These are phyloP conservation scores for Agrypnus murinus DNA, from an alignment of 2,888 invertebrate genomes.

Conservation along the genomic window DNA sequence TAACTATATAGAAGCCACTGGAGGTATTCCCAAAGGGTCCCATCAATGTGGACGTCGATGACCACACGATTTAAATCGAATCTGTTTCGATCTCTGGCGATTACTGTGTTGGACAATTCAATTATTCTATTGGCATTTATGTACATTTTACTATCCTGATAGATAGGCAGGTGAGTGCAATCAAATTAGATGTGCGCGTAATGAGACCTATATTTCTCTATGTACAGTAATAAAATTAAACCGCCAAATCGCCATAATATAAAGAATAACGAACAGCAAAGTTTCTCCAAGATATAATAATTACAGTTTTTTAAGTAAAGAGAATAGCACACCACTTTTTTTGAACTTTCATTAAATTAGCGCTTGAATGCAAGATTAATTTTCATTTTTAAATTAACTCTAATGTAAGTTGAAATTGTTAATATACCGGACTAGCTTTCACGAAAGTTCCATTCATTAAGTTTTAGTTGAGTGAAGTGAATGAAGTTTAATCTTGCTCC, in stretches of 20 bases:
- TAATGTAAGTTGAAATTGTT: neutral
- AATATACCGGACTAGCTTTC: no score
- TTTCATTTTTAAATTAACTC: neutral
- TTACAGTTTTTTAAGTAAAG: no score
- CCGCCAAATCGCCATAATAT: no score
- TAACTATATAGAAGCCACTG: conserved; percentile 53
- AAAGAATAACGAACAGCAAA: no score
- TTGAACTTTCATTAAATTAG: neutral
- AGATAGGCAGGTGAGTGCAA: conserved; percentile 57
- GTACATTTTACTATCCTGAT: conserved; percentile 55
- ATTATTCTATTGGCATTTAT: conserved; percentile 63
- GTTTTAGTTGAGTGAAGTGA: neutral
- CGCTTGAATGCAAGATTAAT: neutral
- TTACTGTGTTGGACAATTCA: conserved; percentile 64
- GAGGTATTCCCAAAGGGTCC: conserved; percentile 61
- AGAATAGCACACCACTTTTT: no score
- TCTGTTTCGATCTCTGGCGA: conserved; percentile 67
- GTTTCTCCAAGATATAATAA: no score
- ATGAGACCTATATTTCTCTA: no score
- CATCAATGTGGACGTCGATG: conserved; percentile 67
- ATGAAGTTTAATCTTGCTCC: neutral
- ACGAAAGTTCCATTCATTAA: no score
- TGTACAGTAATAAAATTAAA: no score
- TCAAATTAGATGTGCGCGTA: no score
- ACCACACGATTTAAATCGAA: conserved; percentile 68